A percentile compares a stretch with the other conserved stretches of the same genome.
Conservation (phyloP, 2,113 vertebrate genomes). For the Excalfactoria chinensis region DNA sequence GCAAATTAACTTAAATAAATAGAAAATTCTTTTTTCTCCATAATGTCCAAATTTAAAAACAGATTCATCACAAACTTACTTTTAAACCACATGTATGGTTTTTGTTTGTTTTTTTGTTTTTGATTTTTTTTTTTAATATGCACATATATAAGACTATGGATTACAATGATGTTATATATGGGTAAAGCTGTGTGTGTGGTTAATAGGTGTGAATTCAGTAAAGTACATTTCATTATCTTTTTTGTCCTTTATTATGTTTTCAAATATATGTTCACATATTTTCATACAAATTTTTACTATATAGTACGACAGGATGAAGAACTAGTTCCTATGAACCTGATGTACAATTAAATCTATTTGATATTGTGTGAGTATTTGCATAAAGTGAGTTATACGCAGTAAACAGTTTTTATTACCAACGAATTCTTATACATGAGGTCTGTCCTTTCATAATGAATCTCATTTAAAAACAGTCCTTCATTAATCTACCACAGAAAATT, state of each 20-base stretch:
- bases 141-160: accelerated
- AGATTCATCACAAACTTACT: background rate
- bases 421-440: background rate
- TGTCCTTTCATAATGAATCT: background rate
- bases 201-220: background rate
- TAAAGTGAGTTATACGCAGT: background rate
- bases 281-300: background rate
- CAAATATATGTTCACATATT: background rate
- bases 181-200: background rate
- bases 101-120: background rate
- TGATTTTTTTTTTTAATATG: background rate
- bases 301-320: background rate
- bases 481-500: background rate
- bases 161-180: background rate
- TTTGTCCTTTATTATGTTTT: background rate
- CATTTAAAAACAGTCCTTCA: background rate
- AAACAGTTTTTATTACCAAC: background rate
- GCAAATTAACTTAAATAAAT: background rate
- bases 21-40: background rate
- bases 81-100: background rate
- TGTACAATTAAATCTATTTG: background rate
- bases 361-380: background rate
- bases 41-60: background rate
- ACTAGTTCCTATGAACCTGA: background rate
- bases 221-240: background rate